Evolutionary conservation across 2,113 vertebrate genomes (phyloP).

Genomic region (Procavia capensis): DNA sequence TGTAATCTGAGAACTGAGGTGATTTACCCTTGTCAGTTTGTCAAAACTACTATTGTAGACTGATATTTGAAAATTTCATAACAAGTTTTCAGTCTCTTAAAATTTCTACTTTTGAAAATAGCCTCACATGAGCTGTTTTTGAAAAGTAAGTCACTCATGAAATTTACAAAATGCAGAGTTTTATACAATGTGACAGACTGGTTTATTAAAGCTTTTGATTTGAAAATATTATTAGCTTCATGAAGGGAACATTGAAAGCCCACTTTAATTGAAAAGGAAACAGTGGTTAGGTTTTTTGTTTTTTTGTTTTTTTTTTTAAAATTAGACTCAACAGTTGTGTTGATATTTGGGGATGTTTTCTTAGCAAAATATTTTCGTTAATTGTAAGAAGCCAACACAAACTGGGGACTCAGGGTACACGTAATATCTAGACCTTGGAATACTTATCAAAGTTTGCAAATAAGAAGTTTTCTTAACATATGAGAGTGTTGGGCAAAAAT

Average conservation of each 20-base stretch:
- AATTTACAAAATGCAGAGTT: neutral
- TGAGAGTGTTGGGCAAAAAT: neutral
- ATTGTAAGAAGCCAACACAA: neutral
- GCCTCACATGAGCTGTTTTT: neutral
- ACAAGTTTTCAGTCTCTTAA: neutral
- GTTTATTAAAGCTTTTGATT: neutral
- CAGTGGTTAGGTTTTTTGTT: neutral
- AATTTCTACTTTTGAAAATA: neutral
- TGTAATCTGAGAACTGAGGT: neutral
- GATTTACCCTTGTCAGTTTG: neutral
- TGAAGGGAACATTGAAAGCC: conserved; percentile 43
- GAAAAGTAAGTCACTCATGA: neutral
- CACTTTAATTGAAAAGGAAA: conserved; percentile 24
- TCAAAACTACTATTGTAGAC: neutral
- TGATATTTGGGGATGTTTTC: neutral
- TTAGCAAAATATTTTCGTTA: neutral
- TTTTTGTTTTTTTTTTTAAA: no score
- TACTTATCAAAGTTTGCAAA: conserved; percentile 33
- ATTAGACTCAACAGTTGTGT: no score
- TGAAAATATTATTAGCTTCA: neutral
- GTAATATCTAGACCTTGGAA: neutral
- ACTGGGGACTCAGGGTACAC: neutral
- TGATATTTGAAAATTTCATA: conserved; percentile 45
- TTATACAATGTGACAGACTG: neutral
- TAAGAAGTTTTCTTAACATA: neutral